Conservation (phyloP, 2,888 invertebrate species). For the Choristoneura rosaceana region DNA sequence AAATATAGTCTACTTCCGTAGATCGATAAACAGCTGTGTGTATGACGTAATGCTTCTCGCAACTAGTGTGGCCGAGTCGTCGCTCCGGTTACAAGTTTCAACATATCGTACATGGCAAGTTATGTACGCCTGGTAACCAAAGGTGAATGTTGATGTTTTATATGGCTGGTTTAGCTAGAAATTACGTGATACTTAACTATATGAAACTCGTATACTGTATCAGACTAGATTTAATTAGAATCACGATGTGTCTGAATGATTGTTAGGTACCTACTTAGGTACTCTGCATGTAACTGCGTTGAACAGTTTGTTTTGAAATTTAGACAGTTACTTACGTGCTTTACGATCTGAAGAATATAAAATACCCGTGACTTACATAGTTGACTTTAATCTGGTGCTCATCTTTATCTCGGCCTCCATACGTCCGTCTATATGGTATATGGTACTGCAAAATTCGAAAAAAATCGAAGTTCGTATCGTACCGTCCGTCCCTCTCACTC, state of each 20-base stretch:
- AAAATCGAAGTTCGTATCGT: too few species aligned
- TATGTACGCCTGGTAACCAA: conserved; percentile 35
- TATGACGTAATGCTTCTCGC: conserved; percentile 44
- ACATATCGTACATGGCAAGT: conserved; percentile 33
- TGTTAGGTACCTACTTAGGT: background rate
- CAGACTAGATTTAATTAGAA: background rate
- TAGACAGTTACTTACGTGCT: background rate
- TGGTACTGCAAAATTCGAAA: too few species aligned
- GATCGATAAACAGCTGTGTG: conserved; percentile 63
- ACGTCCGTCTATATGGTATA: too few species aligned
- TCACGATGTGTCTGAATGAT: background rate
- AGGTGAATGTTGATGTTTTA: conserved; percentile 40
- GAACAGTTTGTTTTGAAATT: background rate
- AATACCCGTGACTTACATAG: background rate
- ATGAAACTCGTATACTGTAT: background rate
- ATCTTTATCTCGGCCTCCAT: too few species aligned
- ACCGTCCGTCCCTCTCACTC: too few species aligned
- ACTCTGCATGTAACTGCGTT: background rate
- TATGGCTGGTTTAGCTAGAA: conserved; percentile 29
- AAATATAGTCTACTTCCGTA: conserved; percentile 59
- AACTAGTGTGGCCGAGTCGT: conserved; percentile 32
- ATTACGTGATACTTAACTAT: conserved; percentile 13
- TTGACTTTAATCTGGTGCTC: too few species aligned
- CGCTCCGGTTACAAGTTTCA: conserved; percentile 42
- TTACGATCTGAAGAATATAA: background rate